Evolutionary conservation across 1,140 invertebrate genomes (phyloP), one percentile per base, ranked within the genome.

Genomic region (Oncopeltus fasciatus): DNA sequence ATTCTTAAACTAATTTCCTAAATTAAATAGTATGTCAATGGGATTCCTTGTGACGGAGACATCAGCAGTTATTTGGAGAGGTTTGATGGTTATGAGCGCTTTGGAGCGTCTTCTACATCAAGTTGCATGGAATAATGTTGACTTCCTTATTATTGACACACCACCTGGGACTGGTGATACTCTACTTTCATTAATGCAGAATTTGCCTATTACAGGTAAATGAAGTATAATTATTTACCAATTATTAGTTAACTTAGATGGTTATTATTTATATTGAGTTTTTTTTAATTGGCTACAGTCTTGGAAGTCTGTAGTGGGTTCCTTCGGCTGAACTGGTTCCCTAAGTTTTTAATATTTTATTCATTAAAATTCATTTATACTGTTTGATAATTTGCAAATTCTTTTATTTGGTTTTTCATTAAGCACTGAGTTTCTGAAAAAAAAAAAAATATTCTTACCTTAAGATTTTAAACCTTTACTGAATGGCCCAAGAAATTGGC

Each of bases 31-130:
- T 69, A 88, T 94, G 83, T 95, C 91, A 5, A 94, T 95, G 87
- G 92, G 91, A 53, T 86, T 93, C 71, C 73, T 95, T 11, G 84
- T 92, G 0, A 81, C 85, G 8, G 79, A 88, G 66, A 83, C 84
- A 66, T 80, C 83, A 46, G 83, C 92, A 0, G 82, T 92, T 9
- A 83, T 94, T 26, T 95, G 91, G 92, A 76, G 92, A 66, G 92
- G 92, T 0, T 78, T 92, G 3, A 90, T 95, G 83, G 93, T 97
- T 14, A 97, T 96, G 92, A 88, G 86, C 66, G 92, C 92, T 1
- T 72, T 97, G 47, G 85, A 95, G 60, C 84, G 86, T 68, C 72
- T 98, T 20, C 76, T 93, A 1, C 77, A 85, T 63, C 84, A 92
- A 68, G 90, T 92, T 28, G 76, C 82, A 44, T 95, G 91, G 91